Base-by-base conservation (phyloP, 2,888 invertebrate genomes). In the Drosophila nr. fundita region DNA sequence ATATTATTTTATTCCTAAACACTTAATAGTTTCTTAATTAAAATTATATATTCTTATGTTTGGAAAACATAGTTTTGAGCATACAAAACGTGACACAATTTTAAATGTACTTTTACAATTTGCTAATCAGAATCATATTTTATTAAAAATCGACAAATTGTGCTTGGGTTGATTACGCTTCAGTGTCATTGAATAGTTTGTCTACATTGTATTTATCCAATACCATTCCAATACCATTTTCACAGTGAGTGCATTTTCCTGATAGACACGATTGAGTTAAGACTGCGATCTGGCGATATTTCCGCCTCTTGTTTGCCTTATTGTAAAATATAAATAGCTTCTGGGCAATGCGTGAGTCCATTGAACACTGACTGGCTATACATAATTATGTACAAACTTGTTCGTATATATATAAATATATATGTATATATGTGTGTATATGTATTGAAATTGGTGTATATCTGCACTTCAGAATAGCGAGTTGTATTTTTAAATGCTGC, bases 401-500 rank as follows among this genome's bases (percentile, higher is more conserved):
- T 52, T 57, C 32, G 53, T 45, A 63, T 42, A 21, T 38, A 48
- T 21, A 24, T 45, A 57, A 38, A 27, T 30, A 27, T 61, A 27
- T 52, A 13, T 63, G 13, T 7, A 7, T 45, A 7, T 30, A 63
- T 42, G 1, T 67, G 27, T 60, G 38, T 65, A 59, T 55, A 53
- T 42, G 29, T 38, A 49, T 50, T 42, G 73, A 36, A 59, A 68
- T 54, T 38, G 61, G 49, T 30, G 30, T 73, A 58, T 61, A 59
- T 73, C 27, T 76, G 68, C 60, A 71, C 77, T 74, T 71, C 69
- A 87, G 83, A 83, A 85, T 63, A 78, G 81, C 78, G 54, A 68
- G 73, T 49, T 76, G 62, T 83, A 83, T 85, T 88, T 83, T 75
- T 83, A 88, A 84, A 86, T 77, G 71, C 75, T 79, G 62, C 32